These are phyloP conservation scores for Xiphophorus couchianus DNA, from an alignment of 2,113 vertebrate species.

Conservation along the genomic window DNA sequence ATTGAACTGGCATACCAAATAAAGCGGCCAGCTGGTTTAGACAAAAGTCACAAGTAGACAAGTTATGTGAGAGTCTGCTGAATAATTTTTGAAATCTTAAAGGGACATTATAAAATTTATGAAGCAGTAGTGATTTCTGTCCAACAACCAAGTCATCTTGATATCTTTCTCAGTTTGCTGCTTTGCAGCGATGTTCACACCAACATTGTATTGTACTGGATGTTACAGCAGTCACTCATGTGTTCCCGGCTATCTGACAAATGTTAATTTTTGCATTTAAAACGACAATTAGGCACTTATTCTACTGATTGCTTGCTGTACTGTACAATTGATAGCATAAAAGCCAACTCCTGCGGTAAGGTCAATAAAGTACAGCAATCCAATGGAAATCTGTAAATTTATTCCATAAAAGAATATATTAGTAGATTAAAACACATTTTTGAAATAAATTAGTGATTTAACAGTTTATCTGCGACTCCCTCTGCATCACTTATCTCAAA, in stretches of 20 bases:
- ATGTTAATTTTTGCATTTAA: slow-evolving; percentile 34
- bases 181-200: slow-evolving; percentile 10
- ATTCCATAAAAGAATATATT: not conserved
- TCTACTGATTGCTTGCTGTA: slow-evolving; percentile 8
- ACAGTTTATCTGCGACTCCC: slow-evolving; percentile 28
- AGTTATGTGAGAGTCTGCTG: not conserved
- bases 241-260: not conserved
- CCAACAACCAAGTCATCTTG: not conserved
- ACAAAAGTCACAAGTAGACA: no score
- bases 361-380: not conserved
- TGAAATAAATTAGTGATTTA: not conserved
- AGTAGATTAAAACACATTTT: slow-evolving; percentile 6
- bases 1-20: no score
- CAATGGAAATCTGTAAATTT: slow-evolving; percentile 2
- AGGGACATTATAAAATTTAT: no score
- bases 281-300: slow-evolving; percentile 31
- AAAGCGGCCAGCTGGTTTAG: no score
- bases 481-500: slow-evolving; percentile 16
- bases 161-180: slow-evolving; percentile 7
- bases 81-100: not conserved
- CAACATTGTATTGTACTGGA: slow-evolving; percentile 14
- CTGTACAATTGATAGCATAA: slow-evolving; percentile 1
- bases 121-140: no score
- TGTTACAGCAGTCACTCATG: slow-evolving; percentile 7
- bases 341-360: not conserved